Evolutionary conservation across 2,888 invertebrate species (phyloP).

Genomic region (Parnassius mnemosyne): DNA sequence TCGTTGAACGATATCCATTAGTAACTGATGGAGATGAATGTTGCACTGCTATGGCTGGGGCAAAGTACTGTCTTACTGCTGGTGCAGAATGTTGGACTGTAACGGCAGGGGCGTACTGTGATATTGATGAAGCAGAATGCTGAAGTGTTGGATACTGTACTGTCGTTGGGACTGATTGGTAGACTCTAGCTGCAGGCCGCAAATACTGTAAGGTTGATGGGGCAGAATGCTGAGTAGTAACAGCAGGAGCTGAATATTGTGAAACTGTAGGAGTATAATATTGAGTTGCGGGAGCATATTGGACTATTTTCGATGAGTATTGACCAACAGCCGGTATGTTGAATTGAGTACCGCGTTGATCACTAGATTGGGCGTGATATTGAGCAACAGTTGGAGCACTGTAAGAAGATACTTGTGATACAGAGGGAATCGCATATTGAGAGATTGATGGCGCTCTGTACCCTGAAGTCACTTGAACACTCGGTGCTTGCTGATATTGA

Average conservation of each 20-base stretch:
- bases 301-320: constrained; percentile 36
- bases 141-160: constrained; percentile 30
- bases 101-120: constrained; percentile 36
- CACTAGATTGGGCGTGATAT: constrained; percentile 33
- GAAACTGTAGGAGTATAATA: constrained; percentile 15
- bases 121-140: constrained; percentile 36
- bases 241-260: constrained; percentile 45
- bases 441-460: constrained; percentile 39
- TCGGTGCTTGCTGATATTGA: constrained; percentile 47
- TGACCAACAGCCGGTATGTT: constrained; percentile 28
- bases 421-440: constrained; percentile 29
- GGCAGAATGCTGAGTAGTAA: constrained; percentile 45
- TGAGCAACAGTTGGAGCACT: constrained; percentile 34
- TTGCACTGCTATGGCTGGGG: constrained; percentile 34
- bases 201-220: constrained; percentile 35
- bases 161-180: constrained; percentile 32
- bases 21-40: constrained; percentile 27
- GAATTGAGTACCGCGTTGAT: constrained; percentile 32
- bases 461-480: constrained; percentile 33
- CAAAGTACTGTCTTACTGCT: constrained; percentile 31
- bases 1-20: constrained; percentile 3
- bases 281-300: constrained; percentile 40
- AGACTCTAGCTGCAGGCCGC: constrained; percentile 33
- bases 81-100: constrained; percentile 47
- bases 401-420: constrained; percentile 27